phyloP scores from a whole-genome alignment of 2,113 vertebrate genomes.

The Mirounga angustirostris region DNA sequence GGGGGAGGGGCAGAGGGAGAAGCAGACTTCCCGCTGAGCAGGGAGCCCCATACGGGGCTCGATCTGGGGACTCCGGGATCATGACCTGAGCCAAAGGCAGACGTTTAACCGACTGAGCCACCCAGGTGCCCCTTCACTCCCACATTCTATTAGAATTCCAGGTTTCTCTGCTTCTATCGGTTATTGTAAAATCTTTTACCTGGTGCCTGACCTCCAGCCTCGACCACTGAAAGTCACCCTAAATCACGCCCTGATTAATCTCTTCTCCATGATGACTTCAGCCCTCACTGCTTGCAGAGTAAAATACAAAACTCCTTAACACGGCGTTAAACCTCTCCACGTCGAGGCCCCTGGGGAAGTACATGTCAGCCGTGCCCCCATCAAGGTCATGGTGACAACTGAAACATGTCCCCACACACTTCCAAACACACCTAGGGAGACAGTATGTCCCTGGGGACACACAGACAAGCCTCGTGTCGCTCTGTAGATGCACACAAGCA shows the following conservation, averaged over 20 bases:
- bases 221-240: neutral
- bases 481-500: neutral
- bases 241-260: neutral
- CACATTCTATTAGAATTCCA: neutral
- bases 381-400: neutral
- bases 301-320: conserved; percentile 27
- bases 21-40: no score
- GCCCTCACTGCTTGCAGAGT: neutral
- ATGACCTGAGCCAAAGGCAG: no score
- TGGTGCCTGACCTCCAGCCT: neutral
- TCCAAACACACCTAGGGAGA: neutral
- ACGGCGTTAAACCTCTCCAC: neutral
- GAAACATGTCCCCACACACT: neutral
- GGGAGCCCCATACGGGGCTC: no score
- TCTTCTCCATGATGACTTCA: neutral
- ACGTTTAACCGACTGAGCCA: no score
- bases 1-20: no score
- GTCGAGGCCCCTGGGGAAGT: neutral
- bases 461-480: neutral
- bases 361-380: neutral
- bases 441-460: neutral
- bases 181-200: neutral
- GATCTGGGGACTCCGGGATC: no score
- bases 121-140: neutral
- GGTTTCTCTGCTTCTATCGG: neutral